These are phyloP conservation scores for Dryococelus australis DNA, from an alignment of 2,888 invertebrate genomes.

Conservation along the genomic window DNA sequence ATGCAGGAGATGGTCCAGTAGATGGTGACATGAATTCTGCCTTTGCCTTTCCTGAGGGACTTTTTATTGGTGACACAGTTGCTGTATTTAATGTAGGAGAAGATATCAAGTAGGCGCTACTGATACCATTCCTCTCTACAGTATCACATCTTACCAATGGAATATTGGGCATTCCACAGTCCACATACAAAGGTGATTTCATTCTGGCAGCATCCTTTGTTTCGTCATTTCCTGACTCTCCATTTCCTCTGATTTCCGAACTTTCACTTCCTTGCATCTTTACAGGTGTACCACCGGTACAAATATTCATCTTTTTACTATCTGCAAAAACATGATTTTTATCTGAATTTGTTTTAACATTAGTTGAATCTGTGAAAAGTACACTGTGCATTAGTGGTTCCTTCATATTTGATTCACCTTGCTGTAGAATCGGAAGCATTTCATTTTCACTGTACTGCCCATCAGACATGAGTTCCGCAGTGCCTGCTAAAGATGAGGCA, in stretches of 20 bases:
- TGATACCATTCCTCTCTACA: conserved; percentile 65
- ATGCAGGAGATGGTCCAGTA: conserved; percentile 57
- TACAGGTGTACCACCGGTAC: neutral
- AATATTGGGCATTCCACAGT: neutral
- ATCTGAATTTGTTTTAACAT: neutral
- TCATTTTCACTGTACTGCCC: neutral
- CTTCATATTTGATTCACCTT: neutral
- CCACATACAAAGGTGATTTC: neutral
- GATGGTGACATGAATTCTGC: conserved; percentile 59
- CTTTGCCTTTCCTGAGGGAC: conserved; percentile 53
- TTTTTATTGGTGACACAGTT: neutral
- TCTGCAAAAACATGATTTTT: neutral
- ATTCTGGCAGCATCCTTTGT: neutral
- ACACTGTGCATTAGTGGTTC: neutral
- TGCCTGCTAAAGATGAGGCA: neutral
- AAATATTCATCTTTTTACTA: neutral
- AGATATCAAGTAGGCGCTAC: conserved; percentile 24
- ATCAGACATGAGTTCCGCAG: neutral
- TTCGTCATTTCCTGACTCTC: neutral
- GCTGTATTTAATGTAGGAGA: conserved; percentile 27
- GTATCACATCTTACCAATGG: conserved; percentile 30
- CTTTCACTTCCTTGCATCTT: neutral
- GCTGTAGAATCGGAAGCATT: neutral
- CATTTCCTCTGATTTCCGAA: neutral
- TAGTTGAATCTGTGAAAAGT: neutral